These are phyloP conservation scores for Pseudochromis fuscus DNA, from an alignment of 2,797 vertebrate genomes.

Conservation along the genomic window DNA sequence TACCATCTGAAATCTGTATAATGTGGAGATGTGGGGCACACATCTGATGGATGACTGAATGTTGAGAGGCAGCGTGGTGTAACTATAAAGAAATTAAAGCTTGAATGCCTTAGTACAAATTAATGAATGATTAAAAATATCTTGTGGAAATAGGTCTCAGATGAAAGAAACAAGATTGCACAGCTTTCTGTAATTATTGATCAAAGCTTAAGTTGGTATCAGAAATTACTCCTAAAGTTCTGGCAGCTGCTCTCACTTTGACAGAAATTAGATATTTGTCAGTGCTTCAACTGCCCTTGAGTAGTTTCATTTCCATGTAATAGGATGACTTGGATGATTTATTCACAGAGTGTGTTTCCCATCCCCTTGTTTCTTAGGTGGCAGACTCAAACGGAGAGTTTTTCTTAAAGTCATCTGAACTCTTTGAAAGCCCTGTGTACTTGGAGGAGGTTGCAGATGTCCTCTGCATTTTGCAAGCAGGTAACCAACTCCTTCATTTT, in stretches of 20 bases:
- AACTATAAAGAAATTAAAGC: not conserved
- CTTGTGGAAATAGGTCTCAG: not conserved
- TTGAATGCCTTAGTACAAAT: not conserved
- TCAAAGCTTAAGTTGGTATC: conserved; percentile 14
- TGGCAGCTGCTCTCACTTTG: conserved; percentile 12
- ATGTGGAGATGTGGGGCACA: conserved; percentile 1
- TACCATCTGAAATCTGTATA: not conserved
- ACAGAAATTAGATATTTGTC: conserved; percentile 16
- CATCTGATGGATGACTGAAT: not conserved
- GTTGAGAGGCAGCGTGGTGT: not conserved
- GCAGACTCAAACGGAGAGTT: conserved; percentile 95
- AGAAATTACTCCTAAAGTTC: conserved; percentile 21
- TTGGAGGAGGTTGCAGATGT: conserved; percentile 98
- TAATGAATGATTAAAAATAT: conserved; percentile 12
- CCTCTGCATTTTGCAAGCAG: conserved; percentile 99
- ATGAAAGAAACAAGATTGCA: conserved; percentile 20
- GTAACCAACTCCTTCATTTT: conserved; percentile 71
- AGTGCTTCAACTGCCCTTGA: conserved; percentile 3
- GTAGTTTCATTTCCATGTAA: conserved; percentile 18
- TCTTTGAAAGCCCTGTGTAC: conserved; percentile 97
- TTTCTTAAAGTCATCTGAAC: conserved; percentile 96
- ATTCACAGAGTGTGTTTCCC: conserved; percentile 3
- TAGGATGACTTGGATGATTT: conserved; percentile 1
- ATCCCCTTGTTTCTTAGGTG: conserved; percentile 83
- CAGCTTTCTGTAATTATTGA: conserved; percentile 6